Conservation (phyloP, 2,888 invertebrate genomes). For the Drosophila leonis region DNA sequence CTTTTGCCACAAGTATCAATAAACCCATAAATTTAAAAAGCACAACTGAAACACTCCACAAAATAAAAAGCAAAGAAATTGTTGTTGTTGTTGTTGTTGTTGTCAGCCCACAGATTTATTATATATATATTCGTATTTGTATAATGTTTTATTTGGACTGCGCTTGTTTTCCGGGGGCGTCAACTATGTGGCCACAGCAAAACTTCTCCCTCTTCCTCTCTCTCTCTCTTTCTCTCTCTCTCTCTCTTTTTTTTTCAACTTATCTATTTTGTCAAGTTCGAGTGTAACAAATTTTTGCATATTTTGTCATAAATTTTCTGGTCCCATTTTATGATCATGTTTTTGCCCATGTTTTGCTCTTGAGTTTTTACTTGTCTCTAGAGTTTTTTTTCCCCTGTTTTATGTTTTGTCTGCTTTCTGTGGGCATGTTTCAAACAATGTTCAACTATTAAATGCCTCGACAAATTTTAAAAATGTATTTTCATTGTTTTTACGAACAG, state of each 20-base stretch:
- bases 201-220: slow-evolving; percentile 3
- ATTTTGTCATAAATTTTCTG: slow-evolving; percentile 71
- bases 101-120: slow-evolving; percentile 38
- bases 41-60: slow-evolving; percentile 12
- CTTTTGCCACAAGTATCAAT: slow-evolving; percentile 62
- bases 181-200: slow-evolving; percentile 41
- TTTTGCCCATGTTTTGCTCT: slow-evolving; percentile 49
- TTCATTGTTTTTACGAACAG: slow-evolving; percentile 51
- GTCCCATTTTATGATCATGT: slow-evolving; percentile 52
- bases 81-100: slow-evolving; percentile 12
- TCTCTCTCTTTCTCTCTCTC: not conserved
- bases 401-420: slow-evolving; percentile 7
- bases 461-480: slow-evolving; percentile 66
- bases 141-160: slow-evolving; percentile 40
- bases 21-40: slow-evolving; percentile 68
- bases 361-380: slow-evolving; percentile 15
- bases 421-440: slow-evolving; percentile 32
- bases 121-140: slow-evolving; percentile 1
- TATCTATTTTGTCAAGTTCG: slow-evolving; percentile 60
- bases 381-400: not conserved
- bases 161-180: slow-evolving; percentile 49
- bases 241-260: slow-evolving; percentile 7
- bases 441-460: slow-evolving; percentile 50
- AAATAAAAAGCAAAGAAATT: slow-evolving; percentile 27
- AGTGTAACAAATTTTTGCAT: slow-evolving; percentile 74